Evolutionary conservation across 1,140 invertebrate genomes (phyloP).

Genomic region (Uloborus diversus): DNA sequence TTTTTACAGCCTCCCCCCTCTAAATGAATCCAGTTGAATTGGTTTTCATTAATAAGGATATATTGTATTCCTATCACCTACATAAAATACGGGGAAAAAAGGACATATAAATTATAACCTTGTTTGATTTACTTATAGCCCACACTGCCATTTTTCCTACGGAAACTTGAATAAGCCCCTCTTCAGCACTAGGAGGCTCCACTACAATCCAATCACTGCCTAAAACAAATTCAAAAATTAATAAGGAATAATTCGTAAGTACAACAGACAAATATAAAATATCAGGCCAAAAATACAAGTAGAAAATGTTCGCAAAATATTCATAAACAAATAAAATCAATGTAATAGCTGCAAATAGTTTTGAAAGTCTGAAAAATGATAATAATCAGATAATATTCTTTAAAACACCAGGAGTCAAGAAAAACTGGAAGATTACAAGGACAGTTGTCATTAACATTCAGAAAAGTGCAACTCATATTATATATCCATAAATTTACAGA

Average conservation of each 20-base stretch:
- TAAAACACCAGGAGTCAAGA: neutral
- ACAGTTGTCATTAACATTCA: too few relatives aligned
- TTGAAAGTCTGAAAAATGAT: neutral
- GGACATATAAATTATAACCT: too few relatives aligned
- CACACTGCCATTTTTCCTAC: slow-evolving; percentile 87
- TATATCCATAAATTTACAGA: too few relatives aligned
- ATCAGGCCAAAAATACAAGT: neutral
- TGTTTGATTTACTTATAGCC: slow-evolving; percentile 83
- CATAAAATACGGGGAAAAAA: too few relatives aligned
- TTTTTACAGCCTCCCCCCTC: too few relatives aligned
- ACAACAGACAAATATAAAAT: too few relatives aligned
- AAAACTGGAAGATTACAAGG: neutral
- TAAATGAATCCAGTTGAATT: too few relatives aligned
- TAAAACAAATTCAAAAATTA: slow-evolving; percentile 19
- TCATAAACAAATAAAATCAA: neutral
- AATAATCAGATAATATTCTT: neutral
- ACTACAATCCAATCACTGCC: slow-evolving; percentile 77
- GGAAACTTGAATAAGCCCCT: slow-evolving; percentile 78
- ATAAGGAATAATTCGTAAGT: too few relatives aligned
- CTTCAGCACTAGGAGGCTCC: slow-evolving; percentile 74
- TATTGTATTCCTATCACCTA: too few relatives aligned
- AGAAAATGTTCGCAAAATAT: neutral
- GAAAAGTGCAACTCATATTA: too few relatives aligned
- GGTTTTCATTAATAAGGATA: too few relatives aligned
- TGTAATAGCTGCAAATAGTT: neutral